Evolutionary conservation across 37 sponge, comb jelly and placozoan species (phyloP), one percentile per base, ranked within the genome.

Genomic region (Hormiphora californensis): DNA sequence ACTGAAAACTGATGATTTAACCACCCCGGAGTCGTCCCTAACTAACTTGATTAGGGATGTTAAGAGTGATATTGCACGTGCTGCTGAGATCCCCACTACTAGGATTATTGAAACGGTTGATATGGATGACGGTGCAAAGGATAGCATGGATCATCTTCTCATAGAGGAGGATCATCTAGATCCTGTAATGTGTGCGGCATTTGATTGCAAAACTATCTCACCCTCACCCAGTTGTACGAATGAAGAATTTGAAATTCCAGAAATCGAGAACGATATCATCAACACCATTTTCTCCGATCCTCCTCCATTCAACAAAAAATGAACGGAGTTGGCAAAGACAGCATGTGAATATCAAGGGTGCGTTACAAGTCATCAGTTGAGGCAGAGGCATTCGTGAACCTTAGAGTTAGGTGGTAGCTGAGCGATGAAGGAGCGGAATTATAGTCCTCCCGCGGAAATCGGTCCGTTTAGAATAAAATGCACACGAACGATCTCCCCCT

Each of bases 231-330:
- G 46, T 19, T n/a, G n/a, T n/a, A 27, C 40, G 17, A 33, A 73
- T 28, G 81, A 73, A 22, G 81, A 73, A n/a, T 73, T 73, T 17
- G 81, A 73, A 17, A 73, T 73, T n/a, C 81, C 81, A 3, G 81
- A 73, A 21, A 73, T 73, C 2, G 17, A 36, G 25, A 46, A 73
- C 27, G 81, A 73, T 30, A 33, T 73, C n/a, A 33, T 73, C 27
- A 73, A 73, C 81, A 73, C 81, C 15, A 73, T 73, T 19, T 73
- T 36, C 38, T 73, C 81, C 5, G 68, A 65, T 32, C 81, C 81
- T 1, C 81, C 81, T 11, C 46, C 43, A n/a, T 73, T 73, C 44
- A 36, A 73, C 25, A 73, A 73, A 46, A 73, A 73, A 19, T 73
- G 81, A 73, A n/a, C n/a, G n/a, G n/a, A n/a, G n/a, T n/a, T n/a